Conservation (phyloP, 2,797 vertebrate genomes). For the Muscicapa striata region DNA sequence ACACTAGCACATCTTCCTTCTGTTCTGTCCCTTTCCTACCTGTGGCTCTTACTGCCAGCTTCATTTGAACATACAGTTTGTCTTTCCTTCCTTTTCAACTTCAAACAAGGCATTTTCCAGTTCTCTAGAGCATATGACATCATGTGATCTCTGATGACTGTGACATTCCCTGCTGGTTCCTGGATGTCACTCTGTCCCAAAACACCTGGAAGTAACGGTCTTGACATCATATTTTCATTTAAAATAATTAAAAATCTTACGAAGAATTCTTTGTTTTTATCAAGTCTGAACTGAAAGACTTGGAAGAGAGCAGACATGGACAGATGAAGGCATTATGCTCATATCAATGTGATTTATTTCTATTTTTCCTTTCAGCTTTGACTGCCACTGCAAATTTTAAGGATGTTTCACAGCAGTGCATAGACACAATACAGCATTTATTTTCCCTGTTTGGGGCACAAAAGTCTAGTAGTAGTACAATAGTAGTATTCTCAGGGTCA, state of each 20-base stretch:
- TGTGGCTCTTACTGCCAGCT: not conserved
- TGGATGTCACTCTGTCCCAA: not conserved
- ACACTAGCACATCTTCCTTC: not conserved
- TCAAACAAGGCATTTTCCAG: not conserved
- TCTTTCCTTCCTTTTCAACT: not conserved
- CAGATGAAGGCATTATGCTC: not conserved
- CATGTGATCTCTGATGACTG: not conserved
- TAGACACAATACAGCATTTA: not conserved
- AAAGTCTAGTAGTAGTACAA: not conserved
- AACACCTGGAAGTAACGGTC: not conserved
- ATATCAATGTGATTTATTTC: not conserved
- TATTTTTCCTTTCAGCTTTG: not conserved
- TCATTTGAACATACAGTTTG: rapidly evolving
- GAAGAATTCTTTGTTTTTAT: not conserved
- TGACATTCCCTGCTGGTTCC: not conserved
- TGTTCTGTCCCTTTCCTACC: not conserved
- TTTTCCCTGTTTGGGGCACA: not conserved
- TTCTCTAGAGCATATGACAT: not conserved
- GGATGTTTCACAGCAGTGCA: not conserved
- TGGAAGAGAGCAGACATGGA: too few species aligned
- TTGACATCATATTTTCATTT: not conserved
- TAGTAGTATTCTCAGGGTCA: not conserved
- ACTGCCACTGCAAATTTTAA: not conserved
- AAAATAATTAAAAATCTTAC: not conserved
- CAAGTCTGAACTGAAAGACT: not conserved